Conservation (phyloP, 2,113 vertebrate genomes). For the Lophotis ruficrista region DNA sequence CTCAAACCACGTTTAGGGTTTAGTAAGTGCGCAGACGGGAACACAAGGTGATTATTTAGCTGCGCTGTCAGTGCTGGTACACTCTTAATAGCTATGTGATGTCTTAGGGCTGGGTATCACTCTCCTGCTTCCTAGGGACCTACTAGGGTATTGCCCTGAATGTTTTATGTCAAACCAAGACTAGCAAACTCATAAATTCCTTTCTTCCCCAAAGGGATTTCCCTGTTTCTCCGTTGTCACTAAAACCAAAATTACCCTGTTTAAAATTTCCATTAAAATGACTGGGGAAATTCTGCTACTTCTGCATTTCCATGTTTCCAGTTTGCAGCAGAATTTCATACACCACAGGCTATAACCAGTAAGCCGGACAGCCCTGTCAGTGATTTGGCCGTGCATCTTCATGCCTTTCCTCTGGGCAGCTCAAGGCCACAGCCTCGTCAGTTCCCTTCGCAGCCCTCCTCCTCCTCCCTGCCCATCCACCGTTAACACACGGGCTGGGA, state of each 20-base stretch:
- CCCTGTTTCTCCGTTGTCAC: constrained; percentile 2
- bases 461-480: neutral
- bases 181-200: constrained; percentile 3
- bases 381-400: neutral
- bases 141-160: neutral
- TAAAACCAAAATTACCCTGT: neutral
- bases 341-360: neutral
- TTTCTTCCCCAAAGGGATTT: constrained; percentile 7
- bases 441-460: neutral
- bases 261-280: constrained; percentile 1
- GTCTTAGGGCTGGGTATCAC: neutral
- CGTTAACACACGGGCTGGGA: neutral
- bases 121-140: neutral
- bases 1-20: accelerated
- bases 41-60: neutral
- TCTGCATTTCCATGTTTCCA: constrained; percentile 21
- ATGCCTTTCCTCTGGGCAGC: neutral
- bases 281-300: constrained; percentile 39
- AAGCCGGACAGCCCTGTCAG: neutral
- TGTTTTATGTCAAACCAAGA: neutral
- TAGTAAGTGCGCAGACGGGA: neutral
- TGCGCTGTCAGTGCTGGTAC: neutral
- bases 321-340: neutral
- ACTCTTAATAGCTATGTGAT: neutral
- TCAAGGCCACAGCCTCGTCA: neutral